Evolutionary conservation across 2,113 vertebrate species (phyloP), one percentile per base, ranked within the genome.

Genomic region (Petromus typicus): DNA sequence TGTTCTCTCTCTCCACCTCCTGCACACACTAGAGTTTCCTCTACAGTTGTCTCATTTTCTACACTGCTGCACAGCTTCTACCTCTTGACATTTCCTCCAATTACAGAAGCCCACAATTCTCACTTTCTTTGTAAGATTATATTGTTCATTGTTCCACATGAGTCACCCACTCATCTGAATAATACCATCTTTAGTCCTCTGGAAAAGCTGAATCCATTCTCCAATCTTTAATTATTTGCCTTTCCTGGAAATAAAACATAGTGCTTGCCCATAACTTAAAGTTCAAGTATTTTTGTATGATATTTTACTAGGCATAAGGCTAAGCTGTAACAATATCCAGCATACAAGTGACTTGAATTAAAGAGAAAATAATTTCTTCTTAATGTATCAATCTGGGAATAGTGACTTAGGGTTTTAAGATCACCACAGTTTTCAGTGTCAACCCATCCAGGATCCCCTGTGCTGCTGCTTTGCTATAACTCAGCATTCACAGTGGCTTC

Each of bases 141-240:
- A 63, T 66, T 86, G 48, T 14, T 78, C 56, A 32, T 45, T 63
- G 13, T 34, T 3, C 45, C 61, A 79, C 32, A 56, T n/a, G 90
- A 91, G 23, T 90, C 13, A 96, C 27, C 59, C n/a, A 37, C 32
- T 91, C 48, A n/a, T 82, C 67, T 93, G 79, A 83, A 89, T 92
- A 95, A 81, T 8, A 22, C 20, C 59, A 7, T 25, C 17, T 51
- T 59, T 76, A 9, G 6, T 34, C 16, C 76, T 90, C 54, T 82
- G 27, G 4, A 27, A 9, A 5, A 63, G 30, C 6, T 2, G 25
- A 45, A 45, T n/a, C 40, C 30, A 79, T 67, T 89, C 59, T 59
- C n/a, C 9, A 37, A 7, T 57, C 9, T 48, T 89, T n/a, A 73
- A 16, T 14, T 27, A 30, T 78, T 71, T 85, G 4, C 34, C n/a